Evolutionary conservation across 2,797 vertebrate genomes (phyloP).

Genomic region (Delichon dasypus): DNA sequence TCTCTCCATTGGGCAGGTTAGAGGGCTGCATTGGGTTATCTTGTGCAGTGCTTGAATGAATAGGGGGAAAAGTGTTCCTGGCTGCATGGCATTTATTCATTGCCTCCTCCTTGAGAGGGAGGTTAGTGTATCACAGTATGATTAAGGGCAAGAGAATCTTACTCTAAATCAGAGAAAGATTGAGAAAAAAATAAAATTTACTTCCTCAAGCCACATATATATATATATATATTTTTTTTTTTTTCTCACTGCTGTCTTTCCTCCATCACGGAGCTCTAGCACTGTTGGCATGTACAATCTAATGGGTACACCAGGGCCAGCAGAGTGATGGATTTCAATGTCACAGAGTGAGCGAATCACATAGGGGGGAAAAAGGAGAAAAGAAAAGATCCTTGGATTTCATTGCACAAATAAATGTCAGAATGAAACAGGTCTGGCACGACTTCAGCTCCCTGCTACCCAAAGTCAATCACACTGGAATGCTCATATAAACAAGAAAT

Average conservation of each 20-base stretch:
- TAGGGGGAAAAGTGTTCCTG: not conserved
- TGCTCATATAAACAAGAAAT: slow-evolving; percentile 11
- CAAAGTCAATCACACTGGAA: slow-evolving; percentile 20
- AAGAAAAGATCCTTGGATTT: slow-evolving; percentile 40
- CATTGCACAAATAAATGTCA: slow-evolving; percentile 38
- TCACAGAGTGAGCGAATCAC: slow-evolving; percentile 8
- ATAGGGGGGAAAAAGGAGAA: not conserved
- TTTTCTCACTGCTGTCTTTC: not conserved
- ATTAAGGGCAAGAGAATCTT: slow-evolving; percentile 3
- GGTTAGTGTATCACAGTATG: not conserved
- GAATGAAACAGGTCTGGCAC: slow-evolving; percentile 12
- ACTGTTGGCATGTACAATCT: not conserved
- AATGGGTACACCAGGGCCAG: not conserved
- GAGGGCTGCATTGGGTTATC: not conserved
- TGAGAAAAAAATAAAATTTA: slow-evolving; percentile 27
- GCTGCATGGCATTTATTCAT: not conserved
- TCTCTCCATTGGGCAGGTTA: not conserved
- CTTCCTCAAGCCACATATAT: not conserved
- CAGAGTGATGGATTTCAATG: slow-evolving; percentile 12
- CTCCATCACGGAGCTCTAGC: not conserved
- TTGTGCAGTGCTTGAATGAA: not conserved
- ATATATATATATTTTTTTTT: not conserved
- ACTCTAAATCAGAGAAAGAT: not conserved
- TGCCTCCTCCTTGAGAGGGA: not conserved
- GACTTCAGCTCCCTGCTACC: slow-evolving; percentile 6